These are phyloP conservation scores for Chrysogorgia sp. DNA, from an alignment of 92 coral and sea anemone species.

Conservation along the genomic window DNA sequence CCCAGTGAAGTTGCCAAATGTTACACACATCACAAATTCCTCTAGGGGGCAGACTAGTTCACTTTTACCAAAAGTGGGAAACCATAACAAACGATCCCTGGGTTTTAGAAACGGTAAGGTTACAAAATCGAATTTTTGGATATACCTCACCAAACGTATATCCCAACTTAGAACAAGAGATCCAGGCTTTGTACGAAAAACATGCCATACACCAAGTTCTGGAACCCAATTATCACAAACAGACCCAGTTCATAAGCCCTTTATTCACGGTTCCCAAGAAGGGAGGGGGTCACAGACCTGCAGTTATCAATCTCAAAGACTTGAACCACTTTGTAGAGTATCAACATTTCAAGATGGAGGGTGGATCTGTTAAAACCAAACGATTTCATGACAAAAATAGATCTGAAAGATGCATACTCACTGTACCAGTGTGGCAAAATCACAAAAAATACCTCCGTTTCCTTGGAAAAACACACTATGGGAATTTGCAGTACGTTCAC, in stretches of 20 bases:
- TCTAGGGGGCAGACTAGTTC: slow-evolving; percentile 34
- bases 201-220: neutral
- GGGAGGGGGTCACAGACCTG: no score
- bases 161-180: no score
- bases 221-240: neutral
- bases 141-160: no score
- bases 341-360: no score
- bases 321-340: no score
- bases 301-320: no score
- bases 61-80: slow-evolving; percentile 14
- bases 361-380: slow-evolving; percentile 26
- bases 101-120: no score
- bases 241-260: slow-evolving; percentile 31
- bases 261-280: slow-evolving; percentile 49
- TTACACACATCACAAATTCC: neutral
- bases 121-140: no score
- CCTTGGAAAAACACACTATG: slow-evolving; percentile 42
- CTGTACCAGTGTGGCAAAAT: slow-evolving; percentile 30
- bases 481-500: slow-evolving; percentile 46
- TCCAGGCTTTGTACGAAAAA: slow-evolving; percentile 8
- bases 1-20: neutral
- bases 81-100: no score
- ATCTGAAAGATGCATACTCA: slow-evolving; percentile 58
- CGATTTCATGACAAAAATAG: slow-evolving; percentile 62
- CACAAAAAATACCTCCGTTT: slow-evolving; percentile 58